Evolutionary conservation across 1,140 invertebrate genomes (phyloP), one percentile per base, ranked within the genome.

Genomic region (Nasonia vitripennis): DNA sequence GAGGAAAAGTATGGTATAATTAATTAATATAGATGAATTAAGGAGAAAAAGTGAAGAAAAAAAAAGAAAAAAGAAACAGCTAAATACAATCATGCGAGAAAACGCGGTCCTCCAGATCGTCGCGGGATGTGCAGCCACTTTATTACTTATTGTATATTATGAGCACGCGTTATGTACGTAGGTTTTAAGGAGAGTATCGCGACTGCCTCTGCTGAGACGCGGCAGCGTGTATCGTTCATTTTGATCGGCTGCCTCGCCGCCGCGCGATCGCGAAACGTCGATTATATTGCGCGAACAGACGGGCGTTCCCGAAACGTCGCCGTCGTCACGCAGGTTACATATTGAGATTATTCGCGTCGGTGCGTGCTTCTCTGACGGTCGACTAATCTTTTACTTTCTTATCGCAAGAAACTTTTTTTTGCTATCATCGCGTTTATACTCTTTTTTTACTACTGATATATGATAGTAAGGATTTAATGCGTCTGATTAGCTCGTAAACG

Each of bases 291-390:
- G 62, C 23, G 31, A 75, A 41, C 2, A 34, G 14, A 75, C 37
- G 73, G 77, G 85, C 83, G 87, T 86, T 89, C 79, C 82, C 81
- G 14, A 37, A 41, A 75, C 17, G 27, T 75, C 10, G 68, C 20
- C 73, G 77, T 84, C 73, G 86, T 89, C 90, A 89, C 89, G 87
- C 87, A 88, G 87, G 91, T 91, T 91, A 91, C 90, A 87, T 87
- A 90, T 37, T 91, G 91, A 91, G 91, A 91, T 91, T 91, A 91
- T 88, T 88, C 81, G 62, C 62, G n/a, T 67, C n/a, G 62, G n/a
- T 74, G 81, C 84, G 67, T 45, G 41, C 41, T 7, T 45, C 81
- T 70, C 87, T 31, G 71, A 82, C 86, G 84, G 88, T 87, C 70
- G 70, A 71, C 70, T 71, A 48, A 85, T 85, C 79, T 67, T 87